phyloP scores from a whole-genome alignment of 2,888 invertebrate species.

The Bembecia ichneumoniformis region DNA sequence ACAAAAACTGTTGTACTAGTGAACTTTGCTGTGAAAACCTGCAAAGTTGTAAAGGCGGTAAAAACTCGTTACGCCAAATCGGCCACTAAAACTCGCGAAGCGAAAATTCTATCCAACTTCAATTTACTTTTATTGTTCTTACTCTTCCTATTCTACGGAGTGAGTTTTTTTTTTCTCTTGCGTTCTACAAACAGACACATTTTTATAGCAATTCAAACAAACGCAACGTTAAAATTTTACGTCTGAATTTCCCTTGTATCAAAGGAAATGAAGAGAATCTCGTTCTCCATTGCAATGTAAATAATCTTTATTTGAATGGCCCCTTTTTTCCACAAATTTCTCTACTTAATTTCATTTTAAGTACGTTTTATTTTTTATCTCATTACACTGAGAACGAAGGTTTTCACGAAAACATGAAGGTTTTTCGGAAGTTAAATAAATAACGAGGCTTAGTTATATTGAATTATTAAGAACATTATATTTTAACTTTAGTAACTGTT shows the following conservation, averaged over 20 bases:
- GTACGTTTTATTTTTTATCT: constrained; percentile 1
- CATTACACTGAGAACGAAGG: too few relatives aligned
- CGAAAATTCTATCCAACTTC: constrained; percentile 70
- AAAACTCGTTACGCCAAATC: constrained; percentile 69
- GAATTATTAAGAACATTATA: too few relatives aligned
- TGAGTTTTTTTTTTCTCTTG: constrained; percentile 37
- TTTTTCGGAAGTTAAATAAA: background rate
- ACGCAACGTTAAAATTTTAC: constrained; percentile 44
- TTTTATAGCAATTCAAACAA: constrained; percentile 48
- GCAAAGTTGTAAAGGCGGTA: constrained; percentile 64
- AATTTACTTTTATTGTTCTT: constrained; percentile 70
- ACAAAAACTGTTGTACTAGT: constrained; percentile 32
- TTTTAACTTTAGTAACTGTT: too few relatives aligned
- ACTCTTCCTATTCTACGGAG: constrained; percentile 50
- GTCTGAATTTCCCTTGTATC: constrained; percentile 36
- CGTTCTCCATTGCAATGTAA: constrained; percentile 24
- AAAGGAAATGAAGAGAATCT: constrained; percentile 33
- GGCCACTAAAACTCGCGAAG: constrained; percentile 68
- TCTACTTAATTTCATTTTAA: constrained; percentile 8
- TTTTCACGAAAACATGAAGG: too few relatives aligned
- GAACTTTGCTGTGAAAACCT: constrained; percentile 43
- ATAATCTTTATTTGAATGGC: constrained; percentile 39
- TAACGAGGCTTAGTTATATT: too few relatives aligned
- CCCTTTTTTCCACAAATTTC: constrained; percentile 10
- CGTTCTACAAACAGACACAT: constrained; percentile 48